phyloP scores from a whole-genome alignment of 2,888 invertebrate genomes.

The Noctua pronuba region DNA sequence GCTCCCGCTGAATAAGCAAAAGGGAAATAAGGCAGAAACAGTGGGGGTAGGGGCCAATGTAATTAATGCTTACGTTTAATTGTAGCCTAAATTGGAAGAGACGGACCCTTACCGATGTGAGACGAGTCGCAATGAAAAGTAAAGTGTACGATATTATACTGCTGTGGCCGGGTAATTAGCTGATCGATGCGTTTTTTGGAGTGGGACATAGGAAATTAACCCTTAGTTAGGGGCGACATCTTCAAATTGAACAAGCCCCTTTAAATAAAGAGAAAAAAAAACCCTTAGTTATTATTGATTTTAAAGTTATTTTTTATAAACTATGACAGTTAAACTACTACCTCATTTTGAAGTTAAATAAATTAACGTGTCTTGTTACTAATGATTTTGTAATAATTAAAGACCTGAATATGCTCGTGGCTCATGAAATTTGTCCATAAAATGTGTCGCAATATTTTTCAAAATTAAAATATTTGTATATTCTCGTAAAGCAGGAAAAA shows the following conservation, averaged over 20 bases:
- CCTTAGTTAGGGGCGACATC: no score
- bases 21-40: conserved; percentile 86
- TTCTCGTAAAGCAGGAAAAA: background rate
- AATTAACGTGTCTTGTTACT: background rate
- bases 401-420: background rate
- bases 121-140: conserved; percentile 77
- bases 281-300: background rate
- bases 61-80: conserved; percentile 90
- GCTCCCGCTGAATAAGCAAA: conserved; percentile 88
- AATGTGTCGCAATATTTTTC: background rate
- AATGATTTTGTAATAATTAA: background rate
- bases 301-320: background rate
- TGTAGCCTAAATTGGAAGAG: conserved; percentile 84
- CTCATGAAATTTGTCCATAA: background rate
- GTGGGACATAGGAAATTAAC: background rate
- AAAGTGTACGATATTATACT: conserved; percentile 70
- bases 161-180: conserved; percentile 38
- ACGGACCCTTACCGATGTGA: conserved; percentile 78
- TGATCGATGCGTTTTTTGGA: conserved; percentile 5
- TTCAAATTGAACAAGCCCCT: no score
- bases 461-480: background rate
- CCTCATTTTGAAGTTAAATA: background rate
- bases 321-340: background rate
- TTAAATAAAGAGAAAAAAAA: no score
- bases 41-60: conserved; percentile 80